These are phyloP conservation scores for Sarcophilus harrisii DNA, from an alignment of 2,797 vertebrate species.

Conservation along the genomic window DNA sequence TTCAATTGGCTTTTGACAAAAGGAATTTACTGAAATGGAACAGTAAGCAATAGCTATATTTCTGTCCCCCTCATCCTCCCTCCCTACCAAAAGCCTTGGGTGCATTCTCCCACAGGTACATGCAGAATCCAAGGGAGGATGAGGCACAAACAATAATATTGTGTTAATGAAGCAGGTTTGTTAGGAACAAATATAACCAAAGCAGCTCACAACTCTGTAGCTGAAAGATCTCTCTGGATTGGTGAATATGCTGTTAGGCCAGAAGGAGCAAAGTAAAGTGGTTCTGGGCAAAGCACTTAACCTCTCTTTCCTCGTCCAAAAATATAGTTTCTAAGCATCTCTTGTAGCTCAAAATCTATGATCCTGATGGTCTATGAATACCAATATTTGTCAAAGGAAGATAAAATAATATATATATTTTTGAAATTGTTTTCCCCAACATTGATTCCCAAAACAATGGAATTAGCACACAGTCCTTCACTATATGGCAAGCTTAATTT, in stretches of 20 bases:
- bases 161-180: background rate
- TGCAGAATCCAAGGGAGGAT: background rate
- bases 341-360: background rate
- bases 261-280: background rate
- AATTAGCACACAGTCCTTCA: conserved; percentile 1
- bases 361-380: background rate
- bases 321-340: background rate
- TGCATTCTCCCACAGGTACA: background rate
- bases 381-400: background rate
- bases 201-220: background rate
- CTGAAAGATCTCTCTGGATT: background rate
- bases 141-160: background rate
- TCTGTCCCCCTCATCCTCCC: background rate
- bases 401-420: background rate
- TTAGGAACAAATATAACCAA: background rate
- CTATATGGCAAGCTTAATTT: conserved; percentile 8
- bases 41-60: background rate
- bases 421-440: background rate
- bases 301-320: background rate
- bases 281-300: conserved; percentile 1
- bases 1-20: background rate
- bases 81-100: too few species aligned
- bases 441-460: background rate
- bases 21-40: background rate
- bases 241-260: background rate